These are phyloP conservation scores for Cynodonichthys magdalenae DNA, from an alignment of 2,797 vertebrate genomes.

Conservation along the genomic window DNA sequence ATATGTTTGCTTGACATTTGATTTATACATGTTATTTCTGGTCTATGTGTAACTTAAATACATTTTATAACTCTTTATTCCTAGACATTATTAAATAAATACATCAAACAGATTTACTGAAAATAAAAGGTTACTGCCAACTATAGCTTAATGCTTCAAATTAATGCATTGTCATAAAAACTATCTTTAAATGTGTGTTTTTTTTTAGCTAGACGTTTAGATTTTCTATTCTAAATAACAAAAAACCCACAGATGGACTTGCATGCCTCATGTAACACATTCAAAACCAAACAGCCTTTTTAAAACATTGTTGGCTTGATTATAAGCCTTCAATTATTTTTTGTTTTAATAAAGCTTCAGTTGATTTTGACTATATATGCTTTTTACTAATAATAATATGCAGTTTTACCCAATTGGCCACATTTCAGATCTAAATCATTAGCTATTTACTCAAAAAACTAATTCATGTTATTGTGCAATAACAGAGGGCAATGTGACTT, in stretches of 20 bases:
- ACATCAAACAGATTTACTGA: slow-evolving; percentile 20
- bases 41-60: no score
- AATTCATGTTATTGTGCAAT: slow-evolving; percentile 17
- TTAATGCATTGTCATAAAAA: slow-evolving; percentile 7
- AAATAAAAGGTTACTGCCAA: slow-evolving; percentile 27
- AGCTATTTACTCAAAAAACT: neutral
- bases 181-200: no score
- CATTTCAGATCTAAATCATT: neutral
- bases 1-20: no score
- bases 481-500: slow-evolving; percentile 31
- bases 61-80: slow-evolving; percentile 17
- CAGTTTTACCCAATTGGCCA: no score
- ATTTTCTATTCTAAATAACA: slow-evolving; percentile 27
- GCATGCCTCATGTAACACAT: slow-evolving; percentile 11
- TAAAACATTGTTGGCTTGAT: neutral
- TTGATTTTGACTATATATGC: no score
- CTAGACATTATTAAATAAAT: neutral
- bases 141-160: slow-evolving; percentile 23
- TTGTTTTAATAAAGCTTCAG: neutral
- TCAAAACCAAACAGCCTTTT: slow-evolving; percentile 15
- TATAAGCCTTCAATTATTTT: neutral
- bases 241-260: no score
- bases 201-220: slow-evolving; percentile 18
- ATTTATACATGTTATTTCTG: no score
- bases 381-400: no score